Base-by-base conservation (phyloP, 1,140 invertebrate genomes). In the Sweltsa coloradensis region DNA sequence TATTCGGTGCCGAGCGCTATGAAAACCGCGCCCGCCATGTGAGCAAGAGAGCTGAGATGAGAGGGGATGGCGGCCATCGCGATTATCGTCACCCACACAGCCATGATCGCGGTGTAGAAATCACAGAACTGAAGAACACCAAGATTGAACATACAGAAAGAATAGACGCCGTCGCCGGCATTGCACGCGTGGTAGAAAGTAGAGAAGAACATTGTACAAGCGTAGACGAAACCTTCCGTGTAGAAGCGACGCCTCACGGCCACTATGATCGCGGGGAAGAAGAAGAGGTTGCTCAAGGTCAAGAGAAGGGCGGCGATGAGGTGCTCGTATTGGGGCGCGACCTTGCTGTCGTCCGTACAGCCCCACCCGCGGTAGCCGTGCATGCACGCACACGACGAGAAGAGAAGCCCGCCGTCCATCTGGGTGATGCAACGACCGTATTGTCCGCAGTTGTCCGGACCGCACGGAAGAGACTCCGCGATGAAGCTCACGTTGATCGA, bases 51-150 rank as follows among this genome's bases (percentile, higher is more conserved):
- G 1, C 80, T 73, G 0, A 79, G 56, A 19, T 70, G 72, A 2
- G 74, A 71, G 1, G 78, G 74, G 16, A 92, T 65, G 26, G 83
- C 74, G 2, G 87, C 81, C 79, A 95, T 89, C 2, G 85, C 85
- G n/a, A 94, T 72, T 1, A 94, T 60, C 0, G 90, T 94, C 5
- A 94, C 81, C 87, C 89, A 94, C 55, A 95, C 89, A 0, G 87
- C 82, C 45, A 92, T 66, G 4, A 94, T 71, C 0, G 87, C 89
- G 48, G 84, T 88, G 62, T 85, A 91, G 59, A 94, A 95, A 61
- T 96, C 91, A 41, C 86, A 86, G 61, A 90, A 94, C 58, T 92
- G 89, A 11, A 95, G 66, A 0, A 92, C 81, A 44, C 71, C 72
- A 27, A 81, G 62, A 51, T 70, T 68, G 19, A 79, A 72, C 23